Conservation (phyloP, 2,888 invertebrate species). For the Pristionchus exspectatus region DNA sequence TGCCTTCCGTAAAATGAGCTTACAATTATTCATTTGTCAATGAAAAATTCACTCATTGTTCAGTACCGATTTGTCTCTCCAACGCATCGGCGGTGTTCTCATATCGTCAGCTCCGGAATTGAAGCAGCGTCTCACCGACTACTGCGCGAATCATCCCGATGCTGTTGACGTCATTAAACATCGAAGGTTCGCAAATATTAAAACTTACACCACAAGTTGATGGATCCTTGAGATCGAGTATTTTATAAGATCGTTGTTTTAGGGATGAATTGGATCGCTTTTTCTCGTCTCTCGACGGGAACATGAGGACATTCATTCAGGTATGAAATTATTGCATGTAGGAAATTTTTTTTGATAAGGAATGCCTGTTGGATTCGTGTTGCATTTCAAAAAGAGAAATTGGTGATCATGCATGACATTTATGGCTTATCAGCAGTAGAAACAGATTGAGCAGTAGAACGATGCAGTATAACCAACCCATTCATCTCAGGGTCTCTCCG, state of each 20-base stretch:
- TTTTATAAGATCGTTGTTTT: conserved; percentile 12
- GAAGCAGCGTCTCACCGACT: conserved; percentile 89
- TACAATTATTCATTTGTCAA: conserved; percentile 1
- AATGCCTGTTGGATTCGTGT: not conserved
- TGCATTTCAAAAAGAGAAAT: too few relatives aligned
- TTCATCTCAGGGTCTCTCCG: conserved; percentile 88
- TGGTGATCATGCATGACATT: not conserved
- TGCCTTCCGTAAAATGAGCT: not conserved
- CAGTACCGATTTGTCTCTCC: conserved; percentile 82
- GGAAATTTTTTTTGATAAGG: not conserved
- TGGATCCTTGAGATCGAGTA: not conserved
- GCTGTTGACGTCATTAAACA: conserved; percentile 94
- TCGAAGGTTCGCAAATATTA: conserved; percentile 85
- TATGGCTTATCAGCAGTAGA: too few relatives aligned
- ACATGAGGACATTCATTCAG: conserved; percentile 84
- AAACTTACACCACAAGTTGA: not conserved
- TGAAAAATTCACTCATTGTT: conserved; percentile 2
- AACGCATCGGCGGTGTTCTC: conserved; percentile 93
- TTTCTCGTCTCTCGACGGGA: conserved; percentile 92
- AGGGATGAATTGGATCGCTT: conserved; percentile 80
- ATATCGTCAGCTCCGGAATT: conserved; percentile 84
- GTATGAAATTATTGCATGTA: not conserved
- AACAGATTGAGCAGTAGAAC: not conserved
- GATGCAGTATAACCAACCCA: not conserved
- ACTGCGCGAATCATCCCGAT: conserved; percentile 94